phyloP scores from a whole-genome alignment of 2,113 vertebrate genomes.

The Nymphicus hollandicus region DNA sequence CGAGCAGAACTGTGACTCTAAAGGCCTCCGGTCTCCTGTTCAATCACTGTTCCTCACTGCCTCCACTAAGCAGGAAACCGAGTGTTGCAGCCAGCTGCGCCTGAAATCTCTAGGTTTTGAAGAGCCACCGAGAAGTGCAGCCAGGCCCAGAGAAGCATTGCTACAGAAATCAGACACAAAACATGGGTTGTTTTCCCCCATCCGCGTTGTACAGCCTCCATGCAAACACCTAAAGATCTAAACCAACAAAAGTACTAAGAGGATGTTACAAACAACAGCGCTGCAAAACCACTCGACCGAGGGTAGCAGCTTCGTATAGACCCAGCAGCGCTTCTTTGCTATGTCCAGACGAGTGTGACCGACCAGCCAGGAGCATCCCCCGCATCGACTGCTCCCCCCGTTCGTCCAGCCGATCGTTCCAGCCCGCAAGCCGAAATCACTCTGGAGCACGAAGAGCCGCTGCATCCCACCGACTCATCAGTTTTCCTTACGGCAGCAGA shows the following conservation, averaged over 20 bases:
- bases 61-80: neutral
- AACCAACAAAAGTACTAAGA: neutral
- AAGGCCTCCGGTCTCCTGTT: neutral
- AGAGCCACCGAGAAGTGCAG: neutral
- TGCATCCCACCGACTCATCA: neutral
- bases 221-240: neutral
- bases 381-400: accelerated
- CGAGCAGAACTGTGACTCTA: neutral
- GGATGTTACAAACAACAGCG: neutral
- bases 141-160: neutral
- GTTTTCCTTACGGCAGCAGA: neutral
- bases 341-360: neutral
- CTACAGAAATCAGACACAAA: neutral
- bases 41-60: neutral
- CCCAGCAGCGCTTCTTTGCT: neutral
- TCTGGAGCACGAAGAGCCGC: neutral
- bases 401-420: accelerated
- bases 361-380: neutral
- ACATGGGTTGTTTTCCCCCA: neutral
- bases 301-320: neutral
- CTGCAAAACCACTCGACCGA: neutral
- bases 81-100: neutral
- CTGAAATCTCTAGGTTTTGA: neutral
- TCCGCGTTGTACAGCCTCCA: neutral
- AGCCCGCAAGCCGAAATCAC: neutral